Conservation (phyloP, 2,113 vertebrate genomes). For the Tamias sibiricus region DNA sequence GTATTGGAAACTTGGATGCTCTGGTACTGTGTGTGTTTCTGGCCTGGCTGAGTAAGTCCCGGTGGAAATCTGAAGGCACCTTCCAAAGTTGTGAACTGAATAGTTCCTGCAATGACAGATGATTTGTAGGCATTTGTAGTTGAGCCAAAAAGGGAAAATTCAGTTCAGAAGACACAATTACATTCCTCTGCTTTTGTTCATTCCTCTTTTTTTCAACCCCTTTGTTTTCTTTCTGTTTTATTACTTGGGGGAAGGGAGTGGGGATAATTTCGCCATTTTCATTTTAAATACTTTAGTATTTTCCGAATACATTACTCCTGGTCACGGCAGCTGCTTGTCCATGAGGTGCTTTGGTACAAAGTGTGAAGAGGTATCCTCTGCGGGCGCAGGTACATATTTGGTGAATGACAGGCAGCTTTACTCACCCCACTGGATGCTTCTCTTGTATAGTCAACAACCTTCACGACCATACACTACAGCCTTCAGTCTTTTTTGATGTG, state of each 20-base stretch:
- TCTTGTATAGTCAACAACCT: neutral
- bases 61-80: constrained; percentile 17
- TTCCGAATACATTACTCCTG: neutral
- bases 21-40: neutral
- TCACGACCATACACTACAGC: neutral
- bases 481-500: neutral
- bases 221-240: neutral
- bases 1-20: neutral
- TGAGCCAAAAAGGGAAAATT: neutral
- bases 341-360: neutral
- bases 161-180: neutral
- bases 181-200: neutral
- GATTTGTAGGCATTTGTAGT: neutral
- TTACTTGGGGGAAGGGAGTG: neutral
- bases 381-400: neutral
- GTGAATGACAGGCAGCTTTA: neutral
- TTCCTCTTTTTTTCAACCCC: neutral
- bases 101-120: constrained; percentile 18
- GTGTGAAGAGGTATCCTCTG: neutral
- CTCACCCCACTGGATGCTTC: neutral
- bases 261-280: neutral
- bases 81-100: neutral
- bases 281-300: neutral
- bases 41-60: neutral
- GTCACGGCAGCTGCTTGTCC: neutral